A percentile compares a stretch with the other conserved stretches of the same genome.
Conservation (phyloP, 2,888 invertebrate genomes). For the Drosophila tanythrix region DNA sequence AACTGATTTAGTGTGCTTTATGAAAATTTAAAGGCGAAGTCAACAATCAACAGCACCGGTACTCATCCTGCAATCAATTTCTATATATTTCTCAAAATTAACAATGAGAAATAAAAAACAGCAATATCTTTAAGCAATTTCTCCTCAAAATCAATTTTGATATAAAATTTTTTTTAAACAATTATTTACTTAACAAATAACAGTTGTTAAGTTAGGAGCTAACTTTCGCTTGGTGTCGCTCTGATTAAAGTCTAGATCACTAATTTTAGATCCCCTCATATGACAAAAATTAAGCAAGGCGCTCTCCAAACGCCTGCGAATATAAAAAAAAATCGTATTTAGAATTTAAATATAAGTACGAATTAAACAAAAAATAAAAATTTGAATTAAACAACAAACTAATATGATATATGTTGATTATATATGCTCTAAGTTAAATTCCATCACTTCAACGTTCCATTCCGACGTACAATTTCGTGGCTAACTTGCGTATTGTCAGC, state of each 20-base stretch:
- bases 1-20: not conserved
- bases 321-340: too few relatives aligned
- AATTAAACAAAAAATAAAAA: not conserved
- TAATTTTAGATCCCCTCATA: not conserved
- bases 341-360: not conserved
- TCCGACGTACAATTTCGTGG: not conserved
- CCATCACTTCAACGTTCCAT: not conserved
- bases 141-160: not conserved
- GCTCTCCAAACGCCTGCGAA: too few relatives aligned
- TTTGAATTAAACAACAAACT: not conserved
- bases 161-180: not conserved
- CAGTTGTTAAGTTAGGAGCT: not conserved
- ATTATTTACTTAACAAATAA: not conserved
- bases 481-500: not conserved
- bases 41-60: not conserved
- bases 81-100: not conserved
- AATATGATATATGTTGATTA: not conserved
- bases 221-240: not conserved
- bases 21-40: not conserved
- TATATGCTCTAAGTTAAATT: not conserved
- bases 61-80: not conserved
- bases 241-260: not conserved
- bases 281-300: not conserved
- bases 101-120: not conserved
- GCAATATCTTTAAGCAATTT: not conserved